These are phyloP conservation scores for Ceyx margarethae DNA, from an alignment of 2,113 vertebrate genomes.

Conservation along the genomic window DNA sequence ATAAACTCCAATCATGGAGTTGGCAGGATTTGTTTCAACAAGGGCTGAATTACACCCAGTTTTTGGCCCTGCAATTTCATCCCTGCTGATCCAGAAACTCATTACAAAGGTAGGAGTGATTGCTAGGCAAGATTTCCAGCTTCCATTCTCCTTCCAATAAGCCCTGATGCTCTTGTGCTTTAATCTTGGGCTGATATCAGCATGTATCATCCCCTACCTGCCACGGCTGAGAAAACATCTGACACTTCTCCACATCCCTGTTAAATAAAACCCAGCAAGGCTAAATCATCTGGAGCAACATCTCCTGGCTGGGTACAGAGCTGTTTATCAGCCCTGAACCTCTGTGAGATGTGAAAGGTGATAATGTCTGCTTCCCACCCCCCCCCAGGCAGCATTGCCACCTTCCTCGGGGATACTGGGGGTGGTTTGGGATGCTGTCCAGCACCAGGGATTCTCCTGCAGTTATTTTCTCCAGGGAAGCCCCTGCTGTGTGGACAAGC, in stretches of 20 bases:
- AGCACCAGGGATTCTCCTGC: not conserved
- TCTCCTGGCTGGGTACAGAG: constrained; percentile 2
- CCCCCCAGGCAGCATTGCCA: accelerated
- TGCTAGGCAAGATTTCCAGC: constrained; percentile 60
- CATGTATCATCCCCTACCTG: constrained; percentile 16
- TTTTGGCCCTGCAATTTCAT: constrained; percentile 63
- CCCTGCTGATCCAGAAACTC: constrained; percentile 62
- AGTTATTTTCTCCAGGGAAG: not conserved
- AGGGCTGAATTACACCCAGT: constrained; percentile 61
- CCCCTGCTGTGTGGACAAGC: not conserved
- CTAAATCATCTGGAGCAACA: constrained; percentile 23
- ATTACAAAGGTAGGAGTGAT: constrained; percentile 48
- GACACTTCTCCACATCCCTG: not conserved
- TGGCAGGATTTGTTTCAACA: constrained; percentile 53
- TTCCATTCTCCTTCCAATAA: constrained; percentile 29
- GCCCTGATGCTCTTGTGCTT: constrained; percentile 14
- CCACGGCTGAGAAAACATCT: constrained; percentile 37
- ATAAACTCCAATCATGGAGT: not conserved
- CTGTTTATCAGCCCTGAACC: not conserved
- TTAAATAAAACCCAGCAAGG: constrained; percentile 27
- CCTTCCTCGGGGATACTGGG: not conserved
- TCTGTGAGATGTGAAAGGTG: not conserved
- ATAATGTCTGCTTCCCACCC: not conserved
- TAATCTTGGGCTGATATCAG: constrained; percentile 47
- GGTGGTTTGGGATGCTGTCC: not conserved